Evolutionary conservation across 2,113 vertebrate species (phyloP).

Genomic region (Cochlearius cochlearius): DNA sequence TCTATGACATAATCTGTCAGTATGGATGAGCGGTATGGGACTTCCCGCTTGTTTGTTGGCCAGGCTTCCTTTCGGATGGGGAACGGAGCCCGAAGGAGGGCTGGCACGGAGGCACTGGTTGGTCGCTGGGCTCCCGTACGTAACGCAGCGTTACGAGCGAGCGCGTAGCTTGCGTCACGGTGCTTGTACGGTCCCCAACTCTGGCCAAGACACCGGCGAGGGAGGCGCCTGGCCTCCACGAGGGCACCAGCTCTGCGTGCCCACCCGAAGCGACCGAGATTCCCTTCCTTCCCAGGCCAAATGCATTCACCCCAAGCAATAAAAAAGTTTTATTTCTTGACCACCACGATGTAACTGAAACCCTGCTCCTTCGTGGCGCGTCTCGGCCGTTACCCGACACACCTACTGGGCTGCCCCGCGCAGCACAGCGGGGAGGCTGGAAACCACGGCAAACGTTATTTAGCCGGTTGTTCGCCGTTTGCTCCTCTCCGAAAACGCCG

Average conservation of each 20-base stretch:
- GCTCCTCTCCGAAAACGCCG: accelerated
- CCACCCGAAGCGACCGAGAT: accelerated
- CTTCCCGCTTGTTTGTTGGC: accelerated
- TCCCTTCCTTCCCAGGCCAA: not conserved
- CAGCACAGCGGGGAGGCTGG: not conserved
- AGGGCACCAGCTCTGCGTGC: accelerated
- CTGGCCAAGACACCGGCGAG: accelerated
- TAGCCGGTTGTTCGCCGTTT: accelerated
- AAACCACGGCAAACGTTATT: accelerated
- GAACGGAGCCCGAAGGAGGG: accelerated
- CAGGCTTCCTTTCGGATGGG: not conserved
- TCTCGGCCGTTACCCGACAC: not conserved
- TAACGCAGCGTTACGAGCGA: accelerated
- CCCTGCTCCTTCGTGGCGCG: accelerated
- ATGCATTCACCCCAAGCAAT: accelerated
- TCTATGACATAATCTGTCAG: not conserved
- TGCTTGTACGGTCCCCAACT: accelerated
- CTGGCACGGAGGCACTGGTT: accelerated
- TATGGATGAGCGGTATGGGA: accelerated
- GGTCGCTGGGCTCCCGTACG: accelerated
- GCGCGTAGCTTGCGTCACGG: accelerated
- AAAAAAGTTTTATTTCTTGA: not conserved
- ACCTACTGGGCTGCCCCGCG: accelerated
- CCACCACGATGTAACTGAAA: accelerated
- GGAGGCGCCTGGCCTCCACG: accelerated